Evolutionary conservation across 2,888 invertebrate species (phyloP), one percentile per base, ranked within the genome.

Genomic region (Cataglyphis rosenhaueri): DNA sequence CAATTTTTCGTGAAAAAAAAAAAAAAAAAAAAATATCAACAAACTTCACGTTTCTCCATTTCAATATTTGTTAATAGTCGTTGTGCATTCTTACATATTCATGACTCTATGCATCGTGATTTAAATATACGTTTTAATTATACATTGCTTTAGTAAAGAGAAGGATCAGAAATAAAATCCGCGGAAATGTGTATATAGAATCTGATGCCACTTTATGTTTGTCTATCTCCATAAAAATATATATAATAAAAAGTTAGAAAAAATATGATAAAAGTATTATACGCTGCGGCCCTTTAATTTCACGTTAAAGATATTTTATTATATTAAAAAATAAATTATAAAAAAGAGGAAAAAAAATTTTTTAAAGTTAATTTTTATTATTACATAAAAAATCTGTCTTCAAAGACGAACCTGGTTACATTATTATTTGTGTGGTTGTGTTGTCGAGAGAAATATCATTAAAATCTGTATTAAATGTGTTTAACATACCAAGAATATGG

Each of bases 1-100:
- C 84, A 71, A 85, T 85, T 89, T 87, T 74, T 8, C n/a, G 57
- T 8, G 21, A 5, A 25, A 25, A 25, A 25, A 25, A 25, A 25
- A 25, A 25, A 25, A 25, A 25, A 25, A 25, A 25, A 25, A 25
- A 25, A 25, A 41, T 35, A 44, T 32, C 71, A 44, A 48, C 12
- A 18, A 59, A 55, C 55, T 55, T 38, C 38, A n/a, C n/a, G 15
- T 38, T 10, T 25, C 9, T 52, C 10, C 62, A 35, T 75, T 52
- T 52, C 38, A 25, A 12, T 25, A 52, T 52, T 52, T 35, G 5
- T 3, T 3, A 21, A 25, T 29, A 52, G 18, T 10, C 29, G 4
- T 29, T 38, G 21, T 5, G 52, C 15, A 29, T 10, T 48, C 21
- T 21, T 44, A n/a, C 29, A 32, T n/a, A 21, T 32, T 74, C 21